A percentile compares a stretch with the other conserved stretches of the same genome.
These are phyloP conservation scores for Acipenser transmontanus DNA, from an alignment of 2,797 vertebrate genomes.

Conservation along the genomic window DNA sequence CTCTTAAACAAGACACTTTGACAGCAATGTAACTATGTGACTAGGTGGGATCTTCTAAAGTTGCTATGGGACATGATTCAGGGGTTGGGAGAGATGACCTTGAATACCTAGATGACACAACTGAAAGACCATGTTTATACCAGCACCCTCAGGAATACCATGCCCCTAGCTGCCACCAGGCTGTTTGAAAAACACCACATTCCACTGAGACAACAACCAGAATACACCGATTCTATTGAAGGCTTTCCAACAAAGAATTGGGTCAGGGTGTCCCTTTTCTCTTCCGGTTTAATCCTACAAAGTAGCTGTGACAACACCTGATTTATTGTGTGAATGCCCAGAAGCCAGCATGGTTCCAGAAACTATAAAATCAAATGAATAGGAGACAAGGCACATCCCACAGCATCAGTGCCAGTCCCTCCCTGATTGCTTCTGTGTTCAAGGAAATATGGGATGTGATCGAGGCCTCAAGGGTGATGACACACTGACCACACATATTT, in stretches of 20 bases:
- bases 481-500: no score
- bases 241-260: neutral
- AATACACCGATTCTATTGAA: neutral
- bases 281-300: neutral
- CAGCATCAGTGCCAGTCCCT: no score
- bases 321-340: neutral
- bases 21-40: neutral
- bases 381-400: no score
- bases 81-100: neutral
- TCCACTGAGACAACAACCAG: constrained; percentile 1
- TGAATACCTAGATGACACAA: neutral
- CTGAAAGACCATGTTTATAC: neutral
- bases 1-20: neutral
- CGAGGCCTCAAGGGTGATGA: no score
- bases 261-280: neutral
- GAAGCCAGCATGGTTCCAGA: neutral
- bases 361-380: neutral
- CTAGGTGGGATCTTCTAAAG: neutral
- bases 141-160: neutral
- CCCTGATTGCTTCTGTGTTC: no score
- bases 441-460: no score
- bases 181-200: neutral
- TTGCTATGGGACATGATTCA: neutral
- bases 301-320: neutral
- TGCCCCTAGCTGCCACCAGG: neutral